A percentile compares a stretch with the other conserved stretches of the same genome.
These are phyloP conservation scores for Aegithalos caudatus DNA, from an alignment of 2,113 vertebrate species.

Conservation along the genomic window DNA sequence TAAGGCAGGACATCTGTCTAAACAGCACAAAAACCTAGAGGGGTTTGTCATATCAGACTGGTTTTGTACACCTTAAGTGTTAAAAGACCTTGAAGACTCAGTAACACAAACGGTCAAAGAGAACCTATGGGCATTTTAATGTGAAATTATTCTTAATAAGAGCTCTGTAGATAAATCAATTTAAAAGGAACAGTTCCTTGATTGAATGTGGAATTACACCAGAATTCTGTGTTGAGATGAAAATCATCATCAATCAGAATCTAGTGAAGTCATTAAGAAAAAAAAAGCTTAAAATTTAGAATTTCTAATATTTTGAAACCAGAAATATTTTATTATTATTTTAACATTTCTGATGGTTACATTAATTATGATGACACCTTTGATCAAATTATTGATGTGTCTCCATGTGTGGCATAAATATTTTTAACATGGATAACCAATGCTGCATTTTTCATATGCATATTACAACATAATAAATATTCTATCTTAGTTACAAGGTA, in stretches of 20 bases:
- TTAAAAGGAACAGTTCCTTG: neutral
- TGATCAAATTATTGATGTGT: neutral
- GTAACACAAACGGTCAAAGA: neutral
- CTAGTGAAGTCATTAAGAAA: neutral
- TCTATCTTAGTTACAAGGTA: neutral
- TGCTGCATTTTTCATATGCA: neutral
- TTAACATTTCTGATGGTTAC: neutral
- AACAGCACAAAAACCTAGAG: slow-evolving; percentile 27
- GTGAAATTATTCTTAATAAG: neutral
- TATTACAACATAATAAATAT: neutral
- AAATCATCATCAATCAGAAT: neutral
- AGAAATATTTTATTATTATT: neutral
- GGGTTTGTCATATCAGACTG: neutral
- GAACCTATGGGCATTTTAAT: neutral
- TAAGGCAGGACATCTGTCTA: slow-evolving; percentile 48
- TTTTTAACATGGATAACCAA: neutral
- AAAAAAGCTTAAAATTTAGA: neutral
- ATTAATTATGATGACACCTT: neutral
- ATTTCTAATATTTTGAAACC: neutral
- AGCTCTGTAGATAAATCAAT: neutral
- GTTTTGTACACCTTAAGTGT: slow-evolving; percentile 14
- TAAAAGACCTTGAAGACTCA: slow-evolving; percentile 28
- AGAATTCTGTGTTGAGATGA: neutral
- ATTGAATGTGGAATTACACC: neutral
- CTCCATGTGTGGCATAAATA: neutral